These are phyloP conservation scores for Eupeodes latifasciatus DNA, from an alignment of 2,888 invertebrate species.

Conservation along the genomic window DNA sequence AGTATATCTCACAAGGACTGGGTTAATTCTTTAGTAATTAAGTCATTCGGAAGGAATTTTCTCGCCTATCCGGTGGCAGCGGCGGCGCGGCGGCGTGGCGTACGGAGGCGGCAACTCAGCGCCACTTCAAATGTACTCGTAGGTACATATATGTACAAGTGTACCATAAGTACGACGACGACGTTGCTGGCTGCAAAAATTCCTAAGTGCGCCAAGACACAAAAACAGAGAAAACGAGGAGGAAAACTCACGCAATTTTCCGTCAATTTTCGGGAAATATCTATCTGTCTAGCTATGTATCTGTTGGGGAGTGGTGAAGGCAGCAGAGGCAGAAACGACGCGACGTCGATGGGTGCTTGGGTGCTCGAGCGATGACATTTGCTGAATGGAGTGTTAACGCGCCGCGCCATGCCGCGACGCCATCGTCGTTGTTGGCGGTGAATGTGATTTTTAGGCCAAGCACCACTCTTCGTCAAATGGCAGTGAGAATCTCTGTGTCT, in stretches of 20 bases:
- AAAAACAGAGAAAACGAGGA: constrained; percentile 15
- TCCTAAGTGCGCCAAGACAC: constrained; percentile 28
- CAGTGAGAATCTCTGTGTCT: constrained; percentile 31
- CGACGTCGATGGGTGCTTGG: too few species aligned
- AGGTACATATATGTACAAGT: neutral
- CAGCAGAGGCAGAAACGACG: neutral
- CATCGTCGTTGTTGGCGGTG: constrained; percentile 55
- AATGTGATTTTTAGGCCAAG: constrained; percentile 74
- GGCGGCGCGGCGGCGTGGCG: too few species aligned
- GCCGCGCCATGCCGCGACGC: constrained; percentile 39
- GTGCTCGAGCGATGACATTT: constrained; percentile 37
- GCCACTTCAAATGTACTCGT: constrained; percentile 50
- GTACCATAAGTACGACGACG: too few species aligned
- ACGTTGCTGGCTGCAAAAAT: constrained; percentile 18
- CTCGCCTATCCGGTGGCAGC: constrained; percentile 54
- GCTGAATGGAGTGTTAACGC: constrained; percentile 49
- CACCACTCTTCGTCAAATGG: constrained; percentile 27
- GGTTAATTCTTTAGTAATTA: constrained; percentile 73
- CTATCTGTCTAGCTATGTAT: constrained; percentile 43
- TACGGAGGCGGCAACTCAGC: neutral
- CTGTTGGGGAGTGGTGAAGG: neutral
- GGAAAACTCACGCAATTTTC: constrained; percentile 64
- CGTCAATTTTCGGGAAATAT: constrained; percentile 52
- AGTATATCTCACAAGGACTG: constrained; percentile 47
- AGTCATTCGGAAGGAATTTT: constrained; percentile 68